These are phyloP conservation scores for Sphenodon punctatus DNA, from an alignment of 2,797 vertebrate genomes.

Conservation along the genomic window DNA sequence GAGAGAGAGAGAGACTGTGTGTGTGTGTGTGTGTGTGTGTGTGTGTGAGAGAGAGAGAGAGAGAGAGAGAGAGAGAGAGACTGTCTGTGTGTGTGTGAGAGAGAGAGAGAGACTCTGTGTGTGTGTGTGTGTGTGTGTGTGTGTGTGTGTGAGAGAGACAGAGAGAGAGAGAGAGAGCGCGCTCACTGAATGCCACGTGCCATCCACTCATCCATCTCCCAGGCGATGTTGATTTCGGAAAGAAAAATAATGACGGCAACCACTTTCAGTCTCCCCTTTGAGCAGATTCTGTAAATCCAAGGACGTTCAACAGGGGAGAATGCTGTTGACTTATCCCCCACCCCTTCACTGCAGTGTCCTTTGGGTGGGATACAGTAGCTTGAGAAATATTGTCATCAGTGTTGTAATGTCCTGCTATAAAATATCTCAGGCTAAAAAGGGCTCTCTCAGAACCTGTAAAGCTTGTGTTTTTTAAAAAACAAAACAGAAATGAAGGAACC, in stretches of 20 bases:
- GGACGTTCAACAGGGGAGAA: conserved; percentile 54
- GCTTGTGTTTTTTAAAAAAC: too few species aligned
- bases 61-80: too few species aligned
- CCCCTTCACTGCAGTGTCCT: conserved; percentile 29
- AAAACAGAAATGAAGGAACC: neutral
- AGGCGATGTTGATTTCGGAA: too few species aligned
- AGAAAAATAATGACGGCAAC: too few species aligned
- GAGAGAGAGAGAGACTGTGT: too few species aligned
- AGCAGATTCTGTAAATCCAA: conserved; percentile 55
- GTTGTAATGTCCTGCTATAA: conserved; percentile 26
- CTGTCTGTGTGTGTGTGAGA: too few species aligned
- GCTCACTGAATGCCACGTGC: neutral
- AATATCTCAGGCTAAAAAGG: neutral
- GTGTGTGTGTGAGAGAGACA: too few species aligned
- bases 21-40: too few species aligned
- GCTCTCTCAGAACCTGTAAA: conserved; percentile 12
- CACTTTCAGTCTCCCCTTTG: conserved; percentile 31
- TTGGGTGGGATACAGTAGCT: conserved; percentile 48
- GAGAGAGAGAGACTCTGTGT: too few species aligned
- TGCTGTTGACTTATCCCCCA: neutral
- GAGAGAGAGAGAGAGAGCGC: too few species aligned
- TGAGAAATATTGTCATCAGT: conserved; percentile 49
- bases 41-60: too few species aligned
- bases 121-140: too few species aligned
- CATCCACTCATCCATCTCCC: neutral